These are phyloP conservation scores for Nemoura dubitans DNA, from an alignment of 2,888 invertebrate genomes.

Conservation along the genomic window DNA sequence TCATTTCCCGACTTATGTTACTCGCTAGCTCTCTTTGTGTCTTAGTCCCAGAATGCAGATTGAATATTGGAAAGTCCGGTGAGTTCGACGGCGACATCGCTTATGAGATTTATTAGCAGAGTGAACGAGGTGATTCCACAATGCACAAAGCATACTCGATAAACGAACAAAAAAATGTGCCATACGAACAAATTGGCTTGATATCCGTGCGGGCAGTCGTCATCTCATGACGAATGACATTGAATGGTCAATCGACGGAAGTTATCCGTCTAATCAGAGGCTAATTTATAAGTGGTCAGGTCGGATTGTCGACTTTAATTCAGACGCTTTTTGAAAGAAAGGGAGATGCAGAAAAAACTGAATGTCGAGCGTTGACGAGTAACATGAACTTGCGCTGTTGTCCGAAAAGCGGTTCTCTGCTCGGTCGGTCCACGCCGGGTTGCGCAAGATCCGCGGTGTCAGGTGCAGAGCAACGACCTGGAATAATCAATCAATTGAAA, in stretches of 20 bases:
- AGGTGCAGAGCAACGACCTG: slow-evolving; percentile 26
- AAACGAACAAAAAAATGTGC: not conserved
- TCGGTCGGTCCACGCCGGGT: no score
- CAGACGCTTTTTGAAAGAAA: not conserved
- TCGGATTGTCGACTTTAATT: slow-evolving; percentile 22
- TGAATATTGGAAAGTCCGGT: not conserved
- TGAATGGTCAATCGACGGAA: slow-evolving; percentile 17
- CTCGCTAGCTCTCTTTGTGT: not conserved
- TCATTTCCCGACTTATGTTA: not conserved
- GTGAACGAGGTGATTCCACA: slow-evolving; percentile 13
- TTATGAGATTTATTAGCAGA: slow-evolving; percentile 8
- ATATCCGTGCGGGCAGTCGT: slow-evolving; percentile 14
- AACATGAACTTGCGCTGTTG: not conserved
- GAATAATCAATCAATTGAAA: slow-evolving; percentile 38
- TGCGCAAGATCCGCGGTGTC: not conserved
- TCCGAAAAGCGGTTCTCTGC: not conserved
- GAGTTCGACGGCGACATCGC: not conserved
- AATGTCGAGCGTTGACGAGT: not conserved
- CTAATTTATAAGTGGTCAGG: slow-evolving; percentile 40
- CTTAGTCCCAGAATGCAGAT: not conserved
- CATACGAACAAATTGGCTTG: slow-evolving; percentile 15
- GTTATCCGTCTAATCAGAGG: slow-evolving; percentile 33
- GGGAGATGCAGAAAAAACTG: not conserved
- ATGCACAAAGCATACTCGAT: slow-evolving; percentile 1
- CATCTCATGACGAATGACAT: slow-evolving; percentile 23